Percentiles rank a stretch among this genome's conserved stretches.
Evolutionary conservation across 2,113 vertebrate species (phyloP).

Genomic region (Cyanoramphus novaezelandiae): DNA sequence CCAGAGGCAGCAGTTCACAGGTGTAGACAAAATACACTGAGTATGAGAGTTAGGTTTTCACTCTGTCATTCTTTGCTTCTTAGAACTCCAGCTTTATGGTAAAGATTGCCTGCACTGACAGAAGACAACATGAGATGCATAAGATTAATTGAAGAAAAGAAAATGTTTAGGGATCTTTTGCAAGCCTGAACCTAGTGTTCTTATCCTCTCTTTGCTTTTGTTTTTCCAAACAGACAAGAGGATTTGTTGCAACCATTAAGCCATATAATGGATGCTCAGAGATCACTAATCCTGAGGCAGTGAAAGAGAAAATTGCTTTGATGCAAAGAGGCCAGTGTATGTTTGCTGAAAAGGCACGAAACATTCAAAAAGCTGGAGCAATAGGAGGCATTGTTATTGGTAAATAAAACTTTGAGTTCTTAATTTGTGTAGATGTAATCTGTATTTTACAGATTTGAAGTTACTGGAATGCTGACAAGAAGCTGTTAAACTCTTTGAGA

Average conservation of each 20-base stretch:
- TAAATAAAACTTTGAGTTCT: slow-evolving; percentile 64
- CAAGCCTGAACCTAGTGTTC: background rate
- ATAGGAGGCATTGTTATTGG: slow-evolving; percentile 97
- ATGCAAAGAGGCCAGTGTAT: slow-evolving; percentile 97
- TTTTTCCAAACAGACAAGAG: slow-evolving; percentile 83
- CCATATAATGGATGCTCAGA: slow-evolving; percentile 94
- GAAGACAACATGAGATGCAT: background rate
- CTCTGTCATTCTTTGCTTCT: background rate
- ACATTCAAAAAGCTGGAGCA: slow-evolving; percentile 93
- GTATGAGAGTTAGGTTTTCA: background rate
- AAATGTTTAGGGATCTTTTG: background rate
- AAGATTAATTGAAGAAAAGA: background rate
- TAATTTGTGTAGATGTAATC: background rate
- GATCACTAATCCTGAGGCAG: slow-evolving; percentile 86
- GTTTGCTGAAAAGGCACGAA: slow-evolving; percentile 97
- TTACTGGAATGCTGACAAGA: background rate
- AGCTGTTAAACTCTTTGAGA: background rate
- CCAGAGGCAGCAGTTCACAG: background rate
- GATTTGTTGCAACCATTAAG: slow-evolving; percentile 90
- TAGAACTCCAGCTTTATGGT: background rate
- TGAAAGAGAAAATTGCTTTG: slow-evolving; percentile 91
- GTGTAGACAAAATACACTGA: background rate
- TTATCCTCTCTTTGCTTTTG: slow-evolving; percentile 18
- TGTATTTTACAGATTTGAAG: background rate
- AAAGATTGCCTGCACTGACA: background rate